phyloP scores from a whole-genome alignment of 2,113 vertebrate genomes.

The Eretmochelys imbricata region DNA sequence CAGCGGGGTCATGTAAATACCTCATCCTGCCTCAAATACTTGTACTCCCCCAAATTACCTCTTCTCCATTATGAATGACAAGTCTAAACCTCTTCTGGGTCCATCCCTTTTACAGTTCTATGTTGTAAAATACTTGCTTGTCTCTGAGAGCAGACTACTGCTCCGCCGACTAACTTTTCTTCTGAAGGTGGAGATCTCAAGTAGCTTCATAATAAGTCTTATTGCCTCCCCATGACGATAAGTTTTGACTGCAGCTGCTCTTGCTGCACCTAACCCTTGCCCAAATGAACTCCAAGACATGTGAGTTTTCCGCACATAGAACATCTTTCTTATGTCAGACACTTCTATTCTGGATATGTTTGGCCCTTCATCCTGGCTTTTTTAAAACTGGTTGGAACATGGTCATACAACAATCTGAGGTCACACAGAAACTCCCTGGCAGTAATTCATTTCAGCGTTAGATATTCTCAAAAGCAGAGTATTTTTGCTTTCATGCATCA shows the following conservation, averaged over 20 bases:
- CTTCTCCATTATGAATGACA: neutral
- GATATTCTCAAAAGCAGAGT: neutral
- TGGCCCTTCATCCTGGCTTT: neutral
- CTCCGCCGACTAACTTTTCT: neutral
- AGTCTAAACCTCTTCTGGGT: neutral
- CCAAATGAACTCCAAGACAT: neutral
- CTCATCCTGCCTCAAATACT: neutral
- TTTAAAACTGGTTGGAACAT: neutral
- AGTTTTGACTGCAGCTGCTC: neutral
- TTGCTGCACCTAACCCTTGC: neutral
- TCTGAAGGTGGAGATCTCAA: neutral
- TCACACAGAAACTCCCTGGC: neutral
- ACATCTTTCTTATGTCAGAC: neutral
- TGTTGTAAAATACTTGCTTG: neutral
- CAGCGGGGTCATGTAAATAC: neutral
- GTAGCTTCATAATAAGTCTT: neutral
- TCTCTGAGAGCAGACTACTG: neutral
- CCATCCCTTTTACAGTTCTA: neutral
- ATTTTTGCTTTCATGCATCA: neutral
- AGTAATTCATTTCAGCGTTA: neutral
- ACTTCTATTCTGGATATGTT: neutral
- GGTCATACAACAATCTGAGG: neutral
- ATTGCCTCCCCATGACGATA: neutral
- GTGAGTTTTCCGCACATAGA: neutral
- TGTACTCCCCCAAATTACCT: neutral